A percentile compares a stretch with the other conserved stretches of the same genome.
Evolutionary conservation across 2,113 vertebrate species (phyloP).

Genomic region (Sorex araneus): DNA sequence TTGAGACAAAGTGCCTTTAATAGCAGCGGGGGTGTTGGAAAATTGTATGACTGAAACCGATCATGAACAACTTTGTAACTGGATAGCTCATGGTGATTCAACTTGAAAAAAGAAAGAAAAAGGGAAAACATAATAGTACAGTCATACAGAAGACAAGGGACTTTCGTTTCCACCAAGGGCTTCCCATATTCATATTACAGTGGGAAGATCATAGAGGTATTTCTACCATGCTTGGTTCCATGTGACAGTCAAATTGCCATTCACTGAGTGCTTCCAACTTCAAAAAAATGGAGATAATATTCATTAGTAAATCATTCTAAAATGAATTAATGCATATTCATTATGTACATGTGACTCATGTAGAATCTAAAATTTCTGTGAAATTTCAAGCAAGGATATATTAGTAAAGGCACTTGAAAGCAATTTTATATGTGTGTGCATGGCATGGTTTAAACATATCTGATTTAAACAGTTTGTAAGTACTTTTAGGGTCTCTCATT

Average conservation of each 20-base stretch:
- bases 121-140: no score
- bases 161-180: neutral
- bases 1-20: neutral
- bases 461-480: conserved; percentile 4
- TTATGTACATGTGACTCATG: neutral
- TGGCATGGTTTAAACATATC: neutral
- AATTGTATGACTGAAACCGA: no score
- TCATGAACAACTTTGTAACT: no score
- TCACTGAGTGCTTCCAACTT: neutral
- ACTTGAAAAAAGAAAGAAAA: no score
- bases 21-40: neutral
- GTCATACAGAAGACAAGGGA: neutral
- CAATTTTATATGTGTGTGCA: neutral
- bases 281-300: conserved; percentile 11
- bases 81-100: no score
- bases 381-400: conserved; percentile 10
- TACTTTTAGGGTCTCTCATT: neutral
- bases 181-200: conserved; percentile 9
- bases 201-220: neutral
- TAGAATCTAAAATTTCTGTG: conserved; percentile 38
- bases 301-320: conserved; percentile 45
- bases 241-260: neutral
- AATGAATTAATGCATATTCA: neutral
- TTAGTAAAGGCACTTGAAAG: conserved; percentile 35
- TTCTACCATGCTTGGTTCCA: conserved; percentile 13